Percentiles rank a stretch among this genome's conserved stretches.
Conservation (phyloP, 2,797 vertebrate genomes). For the Phataginus tetradactyla region DNA sequence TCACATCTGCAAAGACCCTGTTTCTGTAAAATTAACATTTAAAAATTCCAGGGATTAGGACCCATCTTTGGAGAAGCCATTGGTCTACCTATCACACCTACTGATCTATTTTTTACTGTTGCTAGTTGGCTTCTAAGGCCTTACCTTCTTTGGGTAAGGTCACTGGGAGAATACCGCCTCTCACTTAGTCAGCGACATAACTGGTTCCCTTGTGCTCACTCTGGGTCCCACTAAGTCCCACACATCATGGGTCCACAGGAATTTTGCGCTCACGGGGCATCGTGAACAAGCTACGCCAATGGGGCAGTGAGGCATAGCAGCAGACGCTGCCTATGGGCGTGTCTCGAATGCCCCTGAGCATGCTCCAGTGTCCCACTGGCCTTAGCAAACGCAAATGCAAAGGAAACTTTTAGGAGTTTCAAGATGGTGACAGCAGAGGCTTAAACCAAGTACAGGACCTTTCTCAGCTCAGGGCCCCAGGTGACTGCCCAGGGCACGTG, state of each 20-base stretch:
- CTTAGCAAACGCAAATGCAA: not conserved
- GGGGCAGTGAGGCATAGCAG: not conserved
- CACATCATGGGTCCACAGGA: rapidly evolving
- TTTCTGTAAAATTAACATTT: not conserved
- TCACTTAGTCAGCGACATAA: not conserved
- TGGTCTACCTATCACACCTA: not conserved
- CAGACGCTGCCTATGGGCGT: rapidly evolving
- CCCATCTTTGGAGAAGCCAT: not conserved
- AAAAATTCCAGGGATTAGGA: not conserved
- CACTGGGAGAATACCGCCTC: not conserved
- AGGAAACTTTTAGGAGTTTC: not conserved
- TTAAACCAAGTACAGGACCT: not conserved
- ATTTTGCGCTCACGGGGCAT: not conserved
- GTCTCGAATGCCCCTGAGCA: rapidly evolving
- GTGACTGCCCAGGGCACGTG: rapidly evolving
- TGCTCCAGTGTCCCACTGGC: not conserved
- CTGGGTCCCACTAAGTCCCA: not conserved
- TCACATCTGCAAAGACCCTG: not conserved
- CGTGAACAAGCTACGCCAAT: rapidly evolving
- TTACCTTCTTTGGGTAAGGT: not conserved
- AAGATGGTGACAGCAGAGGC: not conserved
- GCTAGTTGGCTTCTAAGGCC: not conserved
- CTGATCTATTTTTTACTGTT: not conserved
- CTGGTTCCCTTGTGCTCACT: not conserved
- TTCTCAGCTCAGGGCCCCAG: not conserved